phyloP scores from a whole-genome alignment of 2,113 vertebrate genomes.

The Strix uralensis region DNA sequence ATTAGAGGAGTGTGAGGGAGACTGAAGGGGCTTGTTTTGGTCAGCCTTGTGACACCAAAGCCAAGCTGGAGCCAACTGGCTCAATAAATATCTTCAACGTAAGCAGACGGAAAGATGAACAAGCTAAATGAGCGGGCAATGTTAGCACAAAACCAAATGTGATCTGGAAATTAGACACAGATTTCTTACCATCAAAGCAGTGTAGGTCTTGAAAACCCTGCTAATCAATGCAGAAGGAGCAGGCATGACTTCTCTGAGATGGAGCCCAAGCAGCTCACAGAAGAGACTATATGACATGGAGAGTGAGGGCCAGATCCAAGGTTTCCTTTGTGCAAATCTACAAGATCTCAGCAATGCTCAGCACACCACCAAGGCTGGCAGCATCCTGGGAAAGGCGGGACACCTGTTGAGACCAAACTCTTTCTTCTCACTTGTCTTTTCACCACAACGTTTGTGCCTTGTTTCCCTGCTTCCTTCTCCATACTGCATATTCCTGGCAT shows the following conservation, averaged over 20 bases:
- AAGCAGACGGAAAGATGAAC: background rate
- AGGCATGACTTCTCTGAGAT: background rate
- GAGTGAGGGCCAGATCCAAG: background rate
- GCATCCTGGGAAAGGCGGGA: background rate
- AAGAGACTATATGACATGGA: background rate
- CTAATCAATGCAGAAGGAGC: background rate
- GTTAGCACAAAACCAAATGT: background rate
- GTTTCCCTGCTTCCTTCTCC: background rate
- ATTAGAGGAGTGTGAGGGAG: background rate
- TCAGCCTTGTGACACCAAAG: background rate
- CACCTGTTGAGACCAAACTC: background rate
- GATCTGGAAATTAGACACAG: background rate
- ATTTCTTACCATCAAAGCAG: background rate
- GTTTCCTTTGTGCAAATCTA: background rate
- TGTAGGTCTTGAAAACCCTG: background rate
- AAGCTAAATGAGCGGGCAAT: background rate
- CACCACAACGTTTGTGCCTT: background rate
- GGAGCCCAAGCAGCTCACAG: background rate
- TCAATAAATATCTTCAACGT: background rate
- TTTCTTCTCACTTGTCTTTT: background rate
- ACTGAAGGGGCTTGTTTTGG: background rate
- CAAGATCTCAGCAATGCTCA: accelerated
- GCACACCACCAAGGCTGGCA: background rate
- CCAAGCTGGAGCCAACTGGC: background rate
- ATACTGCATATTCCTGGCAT: background rate